Base-by-base conservation (phyloP, 2,888 invertebrate genomes). In the Pseudococcus jackbeardsleyi region DNA sequence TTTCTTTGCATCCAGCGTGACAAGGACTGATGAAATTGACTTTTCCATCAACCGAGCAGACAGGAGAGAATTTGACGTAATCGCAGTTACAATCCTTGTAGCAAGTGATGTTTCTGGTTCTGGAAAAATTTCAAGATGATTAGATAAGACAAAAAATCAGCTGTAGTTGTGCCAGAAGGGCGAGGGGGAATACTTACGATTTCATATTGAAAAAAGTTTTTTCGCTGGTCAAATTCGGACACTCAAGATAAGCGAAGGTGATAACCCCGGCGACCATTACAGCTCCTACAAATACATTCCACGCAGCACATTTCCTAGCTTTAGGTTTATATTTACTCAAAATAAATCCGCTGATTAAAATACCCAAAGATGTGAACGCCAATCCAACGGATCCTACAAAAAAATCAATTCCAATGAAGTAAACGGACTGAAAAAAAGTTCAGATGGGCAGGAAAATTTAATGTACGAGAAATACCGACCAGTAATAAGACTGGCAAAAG, bases 21-120 rank as follows among this genome's bases (percentile, higher is more conserved):
- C 96, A 96, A 7, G 96, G 95, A 0, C 95, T 96, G 90, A 96
- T 96, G 91, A 94, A 96, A 3, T 95, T 94, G 0, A 91, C 90
- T 12, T 79, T 89, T 19, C 90, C 90, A 19, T 91, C 91, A 17
- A 90, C 89, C 19, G 91, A 91, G 17, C 95, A 96, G 0, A 96
- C 94, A 0, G 96, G 95, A 85, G 95, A 94, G 91, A 95, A 96
- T 89, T 94, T 94, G 33, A 94, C 94, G 90, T 94, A 94, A 90
- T 94, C 94, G 91, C 95, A 96, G 89, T 93, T 92, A 91, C 95
- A 96, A 89, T 93, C 92, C 22, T 92, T 92, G 90, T 95, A 95
- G 90, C 96, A 96, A 0, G 50, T 77, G 8, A 68, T 1, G 39
- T 48, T 54, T 50, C 11, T 26, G 42, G 46, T 68, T 86, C 72